These are phyloP conservation scores for Coenonympha arcania DNA, from an alignment of 2,888 invertebrate genomes.

Conservation along the genomic window DNA sequence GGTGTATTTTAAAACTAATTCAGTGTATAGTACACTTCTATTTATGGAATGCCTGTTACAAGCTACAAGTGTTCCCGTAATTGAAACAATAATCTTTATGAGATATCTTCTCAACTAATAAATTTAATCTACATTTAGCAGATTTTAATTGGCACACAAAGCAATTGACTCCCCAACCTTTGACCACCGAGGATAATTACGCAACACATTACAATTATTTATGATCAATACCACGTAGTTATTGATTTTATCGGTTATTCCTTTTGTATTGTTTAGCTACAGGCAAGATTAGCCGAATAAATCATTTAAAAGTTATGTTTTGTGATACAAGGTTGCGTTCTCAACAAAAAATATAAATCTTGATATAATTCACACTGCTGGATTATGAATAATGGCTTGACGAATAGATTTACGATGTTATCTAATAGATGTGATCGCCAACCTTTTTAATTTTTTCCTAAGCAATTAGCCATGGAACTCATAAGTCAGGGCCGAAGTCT, in stretches of 20 bases:
- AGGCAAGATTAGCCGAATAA: slow-evolving; percentile 5
- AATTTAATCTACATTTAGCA: slow-evolving; percentile 4
- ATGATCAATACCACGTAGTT: neutral
- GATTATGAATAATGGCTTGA: slow-evolving; percentile 1
- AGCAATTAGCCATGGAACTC: no score
- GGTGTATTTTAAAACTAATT: no score
- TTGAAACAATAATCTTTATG: slow-evolving; percentile 2
- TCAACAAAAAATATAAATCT: neutral
- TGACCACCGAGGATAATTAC: slow-evolving; percentile 7
- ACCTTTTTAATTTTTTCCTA: neutral
- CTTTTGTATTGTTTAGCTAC: slow-evolving; percentile 7
- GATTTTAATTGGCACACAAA: neutral
- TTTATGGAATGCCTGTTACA: neutral
- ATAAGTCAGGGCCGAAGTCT: no score
- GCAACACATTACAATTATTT: slow-evolving; percentile 1
- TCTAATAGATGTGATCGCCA: neutral
- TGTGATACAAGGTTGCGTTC: slow-evolving; percentile 4
- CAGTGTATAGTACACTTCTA: no score
- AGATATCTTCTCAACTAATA: neutral
- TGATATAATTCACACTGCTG: slow-evolving; percentile 3
- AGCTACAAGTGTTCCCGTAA: neutral
- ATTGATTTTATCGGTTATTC: slow-evolving; percentile 1
- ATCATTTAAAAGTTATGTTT: slow-evolving; percentile 1
- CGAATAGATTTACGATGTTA: slow-evolving; percentile 4
- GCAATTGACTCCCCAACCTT: slow-evolving; percentile 8